Evolutionary conservation across 2,888 invertebrate genomes (phyloP), one percentile per base, ranked within the genome.

Genomic region (Dynastes hyllus): DNA sequence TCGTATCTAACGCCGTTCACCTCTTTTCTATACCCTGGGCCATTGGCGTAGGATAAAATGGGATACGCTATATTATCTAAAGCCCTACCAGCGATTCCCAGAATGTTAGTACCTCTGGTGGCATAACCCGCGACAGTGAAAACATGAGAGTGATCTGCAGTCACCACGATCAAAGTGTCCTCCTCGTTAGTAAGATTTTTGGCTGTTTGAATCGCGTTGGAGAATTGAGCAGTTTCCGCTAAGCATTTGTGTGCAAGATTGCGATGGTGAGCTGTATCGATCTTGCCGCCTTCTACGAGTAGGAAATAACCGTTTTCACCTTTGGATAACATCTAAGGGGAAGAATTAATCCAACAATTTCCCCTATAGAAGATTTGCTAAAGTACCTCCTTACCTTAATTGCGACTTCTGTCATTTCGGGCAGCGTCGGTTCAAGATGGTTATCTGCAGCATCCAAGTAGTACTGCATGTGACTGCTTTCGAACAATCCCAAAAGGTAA

Each of bases 151-250:
- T 96, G 96, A 87, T 96, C 95, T 0, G 95, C 90, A 0, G 93
- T 95, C 13, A 95, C 96, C 0, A 97, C 92, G 37, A 96, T 93
- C 2, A 97, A 88, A 0, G 97, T 97, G 40, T 97, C 95, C 61
- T 92, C 88, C 82, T 2, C 90, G 86, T 73, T 90, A 86, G 0
- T 95, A 94, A 83, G 88, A 90, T 80, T 91, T 85, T 13, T 95
- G 91, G 0, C 97, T 94, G 82, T 93, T 91, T 86, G 83, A 53
- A 88, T 83, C 0, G 88, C 88, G 79, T 86, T 86, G 76, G 50
- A 94, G 92, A 96, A 93, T 85, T 95, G 94, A 0, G 95, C 90
- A 0, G 95, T 94, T 86, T 97, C 97, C 83, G 94, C 93, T 0
- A 97, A 87, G 0, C 97, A 95, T 45, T 92, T 90, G 53, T 91